phyloP scores from a whole-genome alignment of 35 echinoderm and acorn worm genomes.

The Apostichopus californicus region DNA sequence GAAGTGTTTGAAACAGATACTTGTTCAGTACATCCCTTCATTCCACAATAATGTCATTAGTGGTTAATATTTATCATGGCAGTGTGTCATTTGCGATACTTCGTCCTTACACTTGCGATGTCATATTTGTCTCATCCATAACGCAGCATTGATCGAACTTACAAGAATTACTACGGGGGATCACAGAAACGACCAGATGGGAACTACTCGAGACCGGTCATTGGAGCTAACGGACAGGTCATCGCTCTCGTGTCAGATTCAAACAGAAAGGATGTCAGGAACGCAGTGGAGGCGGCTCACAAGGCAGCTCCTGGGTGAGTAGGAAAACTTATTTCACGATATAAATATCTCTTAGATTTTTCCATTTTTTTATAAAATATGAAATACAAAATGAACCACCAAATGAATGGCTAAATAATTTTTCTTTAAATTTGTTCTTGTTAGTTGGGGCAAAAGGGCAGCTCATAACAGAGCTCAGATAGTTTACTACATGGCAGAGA shows the following conservation, averaged over 20 bases:
- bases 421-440: background rate
- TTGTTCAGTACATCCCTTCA: too few species aligned
- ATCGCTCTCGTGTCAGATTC: conserved; percentile 73
- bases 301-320: conserved; percentile 99
- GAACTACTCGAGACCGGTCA: conserved; percentile 79
- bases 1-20: too few species aligned
- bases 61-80: too few species aligned
- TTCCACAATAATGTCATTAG: too few species aligned
- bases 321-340: too few species aligned
- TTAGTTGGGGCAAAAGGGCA: conserved; percentile 97
- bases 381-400: too few species aligned
- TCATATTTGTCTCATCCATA: too few species aligned
- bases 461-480: conserved; percentile 99
- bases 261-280: conserved; percentile 95
- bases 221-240: conserved; percentile 61
- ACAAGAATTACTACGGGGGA: conserved; percentile 91
- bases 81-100: too few species aligned
- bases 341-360: too few species aligned
- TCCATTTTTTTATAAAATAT: too few species aligned
- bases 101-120: too few species aligned
- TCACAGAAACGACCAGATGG: conserved; percentile 96
- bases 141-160: conserved; percentile 75
- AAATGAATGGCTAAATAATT: too few species aligned
- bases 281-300: conserved; percentile 97
- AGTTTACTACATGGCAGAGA: conserved; percentile 99